A percentile compares a stretch with the other conserved stretches of the same genome.
phyloP scores from a whole-genome alignment of 2,113 vertebrate species.

The Murina feae region DNA sequence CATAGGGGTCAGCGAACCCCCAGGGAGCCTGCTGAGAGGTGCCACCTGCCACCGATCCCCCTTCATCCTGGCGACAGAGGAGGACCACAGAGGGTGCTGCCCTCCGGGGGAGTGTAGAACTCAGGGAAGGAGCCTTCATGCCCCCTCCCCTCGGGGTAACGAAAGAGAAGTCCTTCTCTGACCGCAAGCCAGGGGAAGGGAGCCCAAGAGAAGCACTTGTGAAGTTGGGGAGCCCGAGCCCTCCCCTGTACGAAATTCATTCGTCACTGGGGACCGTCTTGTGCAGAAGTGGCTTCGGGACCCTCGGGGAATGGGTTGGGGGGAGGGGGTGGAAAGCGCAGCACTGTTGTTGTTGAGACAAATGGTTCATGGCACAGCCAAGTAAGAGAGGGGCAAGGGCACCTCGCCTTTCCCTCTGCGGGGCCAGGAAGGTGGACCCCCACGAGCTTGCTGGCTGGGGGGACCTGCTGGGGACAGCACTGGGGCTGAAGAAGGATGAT shows the following conservation, averaged over 20 bases:
- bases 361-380: neutral
- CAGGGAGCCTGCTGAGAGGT: neutral
- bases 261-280: neutral
- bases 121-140: neutral
- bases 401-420: neutral
- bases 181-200: neutral
- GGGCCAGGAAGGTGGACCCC: too few species aligned
- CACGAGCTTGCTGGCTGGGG: neutral
- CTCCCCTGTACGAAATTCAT: neutral
- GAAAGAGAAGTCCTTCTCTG: neutral
- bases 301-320: too few species aligned
- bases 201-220: neutral
- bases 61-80: neutral
- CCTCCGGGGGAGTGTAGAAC: neutral
- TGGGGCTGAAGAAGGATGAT: neutral
- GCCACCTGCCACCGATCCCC: neutral
- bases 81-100: neutral
- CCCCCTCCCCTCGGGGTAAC: neutral
- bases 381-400: neutral
- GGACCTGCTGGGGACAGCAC: neutral
- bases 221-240: neutral
- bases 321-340: rapidly evolving
- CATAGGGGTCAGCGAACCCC: neutral
- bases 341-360: neutral
- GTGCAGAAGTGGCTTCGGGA: too few species aligned